Percentiles rank a stretch among this genome's conserved stretches.
phyloP scores from a whole-genome alignment of 2,888 invertebrate genomes.

The Chalcis sispes region DNA sequence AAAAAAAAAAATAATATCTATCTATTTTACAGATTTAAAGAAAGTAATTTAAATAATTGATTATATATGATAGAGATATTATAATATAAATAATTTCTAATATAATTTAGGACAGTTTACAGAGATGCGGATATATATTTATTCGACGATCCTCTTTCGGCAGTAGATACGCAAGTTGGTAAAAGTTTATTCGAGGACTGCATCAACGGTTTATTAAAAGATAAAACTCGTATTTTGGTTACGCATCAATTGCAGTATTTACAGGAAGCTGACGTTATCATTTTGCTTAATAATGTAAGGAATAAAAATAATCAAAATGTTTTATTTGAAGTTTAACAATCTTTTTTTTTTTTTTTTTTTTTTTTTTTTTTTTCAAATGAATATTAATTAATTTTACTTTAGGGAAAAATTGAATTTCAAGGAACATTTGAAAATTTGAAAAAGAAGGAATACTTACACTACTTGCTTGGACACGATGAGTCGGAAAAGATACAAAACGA shows the following conservation, averaged over 20 bases:
- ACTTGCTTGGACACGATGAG: conserved; percentile 3
- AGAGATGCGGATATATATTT: conserved; percentile 87
- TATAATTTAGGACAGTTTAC: conserved; percentile 82
- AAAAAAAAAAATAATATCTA: too few species aligned
- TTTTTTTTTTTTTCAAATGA: too few species aligned
- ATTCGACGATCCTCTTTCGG: conserved; percentile 88
- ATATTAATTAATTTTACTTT: conserved; percentile 44
- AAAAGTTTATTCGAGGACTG: conserved; percentile 86
- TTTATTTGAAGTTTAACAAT: neutral
- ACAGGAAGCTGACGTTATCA: conserved; percentile 73
- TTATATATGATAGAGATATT: too few species aligned
- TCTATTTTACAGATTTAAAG: too few species aligned
- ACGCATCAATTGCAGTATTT: conserved; percentile 86
- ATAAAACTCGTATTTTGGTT: conserved; percentile 85
- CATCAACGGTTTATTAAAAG: conserved; percentile 80
- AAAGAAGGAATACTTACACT: conserved; percentile 67
- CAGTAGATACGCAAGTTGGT: conserved; percentile 86
- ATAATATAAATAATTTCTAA: too few species aligned
- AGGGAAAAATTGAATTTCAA: conserved; percentile 81
- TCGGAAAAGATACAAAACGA: neutral
- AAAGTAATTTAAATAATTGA: too few species aligned
- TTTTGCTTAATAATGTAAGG: conserved; percentile 68
- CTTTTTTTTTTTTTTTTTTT: too few species aligned
- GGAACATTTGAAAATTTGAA: conserved; percentile 79
- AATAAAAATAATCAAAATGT: neutral